These are phyloP conservation scores for Ispidina lecontei DNA, from an alignment of 2,797 vertebrate species.

Conservation along the genomic window DNA sequence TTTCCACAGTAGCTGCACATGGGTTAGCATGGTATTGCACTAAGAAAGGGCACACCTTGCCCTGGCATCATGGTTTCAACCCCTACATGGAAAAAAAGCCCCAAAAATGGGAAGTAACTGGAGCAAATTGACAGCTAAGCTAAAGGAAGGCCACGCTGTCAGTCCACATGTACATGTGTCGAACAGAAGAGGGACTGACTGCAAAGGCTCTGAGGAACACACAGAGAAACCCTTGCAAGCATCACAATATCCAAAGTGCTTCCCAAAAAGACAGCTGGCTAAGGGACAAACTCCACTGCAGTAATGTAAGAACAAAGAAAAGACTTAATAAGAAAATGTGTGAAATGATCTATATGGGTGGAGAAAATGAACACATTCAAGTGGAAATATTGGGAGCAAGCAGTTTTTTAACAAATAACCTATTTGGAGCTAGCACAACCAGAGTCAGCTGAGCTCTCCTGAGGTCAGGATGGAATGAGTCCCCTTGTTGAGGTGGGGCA, in stretches of 20 bases:
- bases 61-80: neutral
- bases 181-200: neutral
- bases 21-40: neutral
- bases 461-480: neutral
- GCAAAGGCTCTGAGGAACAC: conserved; percentile 14
- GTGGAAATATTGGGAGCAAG: neutral
- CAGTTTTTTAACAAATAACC: neutral
- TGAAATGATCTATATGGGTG: conserved; percentile 10
- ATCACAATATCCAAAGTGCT: neutral
- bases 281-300: neutral
- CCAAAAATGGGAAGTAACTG: neutral
- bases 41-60: neutral
- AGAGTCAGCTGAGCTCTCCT: neutral
- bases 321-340: conserved; percentile 5
- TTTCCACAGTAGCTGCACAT: neutral
- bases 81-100: neutral
- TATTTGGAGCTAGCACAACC: neutral
- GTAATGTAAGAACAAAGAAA: neutral
- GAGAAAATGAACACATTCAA: conserved; percentile 37
- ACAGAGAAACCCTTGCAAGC: neutral
- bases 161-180: neutral
- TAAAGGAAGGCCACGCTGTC: neutral
- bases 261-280: conserved; percentile 21
- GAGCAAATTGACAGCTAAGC: neutral
- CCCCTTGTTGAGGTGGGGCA: neutral